A percentile compares a stretch with the other conserved stretches of the same genome.
Evolutionary conservation across 2,797 vertebrate genomes (phyloP).

Genomic region (Cebuella pygmaea): DNA sequence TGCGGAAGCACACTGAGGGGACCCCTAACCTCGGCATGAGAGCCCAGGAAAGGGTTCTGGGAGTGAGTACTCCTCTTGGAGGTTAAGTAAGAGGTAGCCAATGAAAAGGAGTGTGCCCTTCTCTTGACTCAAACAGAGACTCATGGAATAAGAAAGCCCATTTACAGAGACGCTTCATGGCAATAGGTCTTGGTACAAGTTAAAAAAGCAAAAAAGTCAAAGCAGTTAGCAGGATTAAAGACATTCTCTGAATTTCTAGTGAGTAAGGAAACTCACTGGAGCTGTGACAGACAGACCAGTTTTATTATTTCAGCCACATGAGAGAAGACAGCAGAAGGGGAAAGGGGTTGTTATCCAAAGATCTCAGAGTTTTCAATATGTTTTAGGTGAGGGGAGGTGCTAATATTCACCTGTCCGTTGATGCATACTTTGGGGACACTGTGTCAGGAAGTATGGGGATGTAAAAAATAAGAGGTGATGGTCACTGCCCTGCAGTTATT

Average conservation of each 20-base stretch:
- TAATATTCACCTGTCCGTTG: background rate
- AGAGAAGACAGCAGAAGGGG: background rate
- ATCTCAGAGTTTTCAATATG: background rate
- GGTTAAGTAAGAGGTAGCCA: background rate
- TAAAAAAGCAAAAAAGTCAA: slow-evolving; percentile 30
- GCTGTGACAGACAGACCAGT: background rate
- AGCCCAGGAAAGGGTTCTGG: background rate
- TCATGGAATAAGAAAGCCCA: background rate
- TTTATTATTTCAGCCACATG: background rate
- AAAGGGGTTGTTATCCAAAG: background rate
- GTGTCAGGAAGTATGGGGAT: no score
- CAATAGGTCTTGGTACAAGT: background rate
- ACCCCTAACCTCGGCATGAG: background rate
- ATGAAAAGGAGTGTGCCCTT: background rate
- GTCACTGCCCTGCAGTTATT: background rate
- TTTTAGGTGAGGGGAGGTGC: background rate
- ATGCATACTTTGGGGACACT: no score
- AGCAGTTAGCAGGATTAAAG: background rate
- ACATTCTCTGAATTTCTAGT: background rate
- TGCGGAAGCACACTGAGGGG: background rate
- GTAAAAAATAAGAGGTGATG: background rate
- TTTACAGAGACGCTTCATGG: background rate
- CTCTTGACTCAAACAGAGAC: background rate
- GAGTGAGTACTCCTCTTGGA: background rate
- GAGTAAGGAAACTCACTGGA: background rate